phyloP scores from a whole-genome alignment of 2,113 vertebrate genomes.

The Hipposideros armiger region DNA sequence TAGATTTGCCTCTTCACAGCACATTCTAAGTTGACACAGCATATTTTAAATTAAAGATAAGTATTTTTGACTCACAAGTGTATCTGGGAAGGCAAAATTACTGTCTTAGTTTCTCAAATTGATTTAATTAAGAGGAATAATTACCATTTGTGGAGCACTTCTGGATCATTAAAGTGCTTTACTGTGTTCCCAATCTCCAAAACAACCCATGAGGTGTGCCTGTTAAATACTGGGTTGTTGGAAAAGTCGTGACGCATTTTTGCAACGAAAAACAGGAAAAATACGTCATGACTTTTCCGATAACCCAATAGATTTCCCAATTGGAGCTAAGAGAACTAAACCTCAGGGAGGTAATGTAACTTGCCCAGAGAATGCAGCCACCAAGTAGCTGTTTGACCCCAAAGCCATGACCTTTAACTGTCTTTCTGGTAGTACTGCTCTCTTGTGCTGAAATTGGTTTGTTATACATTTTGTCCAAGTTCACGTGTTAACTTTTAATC shows the following conservation, averaged over 20 bases:
- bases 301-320: too few species aligned
- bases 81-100: neutral
- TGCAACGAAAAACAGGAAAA: too few species aligned
- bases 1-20: neutral
- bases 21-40: neutral
- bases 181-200: neutral
- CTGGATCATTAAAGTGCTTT: neutral
- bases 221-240: neutral
- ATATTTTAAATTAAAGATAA: slow-evolving; percentile 2
- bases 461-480: neutral
- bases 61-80: neutral
- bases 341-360: neutral
- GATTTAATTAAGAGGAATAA: slow-evolving; percentile 22
- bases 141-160: neutral
- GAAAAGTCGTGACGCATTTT: too few species aligned
- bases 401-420: neutral
- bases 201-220: neutral
- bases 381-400: neutral
- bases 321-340: neutral
- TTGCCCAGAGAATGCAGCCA: neutral
- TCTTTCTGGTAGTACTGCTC: neutral
- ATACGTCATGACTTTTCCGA: too few species aligned
- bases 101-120: neutral
- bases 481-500: slow-evolving; percentile 9
- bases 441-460: neutral